Percentiles rank a stretch among this genome's conserved stretches.
These are phyloP conservation scores for Caenorhabditis sp. DNA, from an alignment of 2,888 invertebrate genomes.

Conservation along the genomic window DNA sequence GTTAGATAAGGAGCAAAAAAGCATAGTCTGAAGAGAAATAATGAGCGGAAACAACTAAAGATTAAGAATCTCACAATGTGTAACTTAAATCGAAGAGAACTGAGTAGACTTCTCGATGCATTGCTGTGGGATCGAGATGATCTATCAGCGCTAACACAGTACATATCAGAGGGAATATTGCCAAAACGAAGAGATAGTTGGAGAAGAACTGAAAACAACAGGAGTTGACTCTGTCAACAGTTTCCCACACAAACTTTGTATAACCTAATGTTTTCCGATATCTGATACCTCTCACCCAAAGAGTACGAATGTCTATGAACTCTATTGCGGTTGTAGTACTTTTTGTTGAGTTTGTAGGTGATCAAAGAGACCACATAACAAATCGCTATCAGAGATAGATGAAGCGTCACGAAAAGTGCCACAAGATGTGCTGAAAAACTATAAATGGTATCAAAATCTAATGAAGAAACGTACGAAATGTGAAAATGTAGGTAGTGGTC, in stretches of 20 bases:
- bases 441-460: neutral
- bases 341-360: conserved; percentile 9
- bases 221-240: too few relatives aligned
- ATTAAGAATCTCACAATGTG: conserved; percentile 12
- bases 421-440: neutral
- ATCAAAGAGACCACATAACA: conserved; percentile 2
- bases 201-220: conserved; percentile 18
- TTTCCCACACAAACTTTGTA: conserved; percentile 3
- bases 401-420: neutral
- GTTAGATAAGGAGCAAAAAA: conserved; percentile 37
- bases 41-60: neutral
- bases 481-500: neutral
- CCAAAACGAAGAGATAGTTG: conserved; percentile 23
- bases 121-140: neutral
- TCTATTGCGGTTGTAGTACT: conserved; percentile 13
- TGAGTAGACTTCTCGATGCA: conserved; percentile 11
- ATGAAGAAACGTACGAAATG: neutral
- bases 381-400: neutral
- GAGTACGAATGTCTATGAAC: conserved; percentile 14
- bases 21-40: conserved; percentile 20
- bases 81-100: conserved; percentile 19
- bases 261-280: conserved; percentile 22
- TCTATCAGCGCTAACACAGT: neutral
- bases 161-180: conserved; percentile 10
- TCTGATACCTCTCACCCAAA: conserved; percentile 24